Conservation (phyloP, 2,888 invertebrate genomes). For the Chorisops tibialis region DNA sequence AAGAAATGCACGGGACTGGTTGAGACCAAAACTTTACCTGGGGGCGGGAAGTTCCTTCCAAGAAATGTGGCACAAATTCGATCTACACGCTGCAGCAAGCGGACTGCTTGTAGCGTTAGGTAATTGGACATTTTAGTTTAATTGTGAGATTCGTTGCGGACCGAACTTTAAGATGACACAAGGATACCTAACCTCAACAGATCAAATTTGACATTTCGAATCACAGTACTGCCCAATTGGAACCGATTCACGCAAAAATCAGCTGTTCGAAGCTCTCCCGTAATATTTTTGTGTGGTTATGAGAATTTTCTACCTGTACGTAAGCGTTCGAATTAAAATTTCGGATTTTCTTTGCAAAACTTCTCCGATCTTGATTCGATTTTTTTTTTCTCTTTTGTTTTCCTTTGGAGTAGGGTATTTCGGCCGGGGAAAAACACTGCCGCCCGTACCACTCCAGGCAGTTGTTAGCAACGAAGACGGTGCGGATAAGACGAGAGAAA, state of each 20-base stretch:
- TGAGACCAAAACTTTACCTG: constrained; percentile 3
- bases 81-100: constrained; percentile 11
- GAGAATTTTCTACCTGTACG: too few relatives aligned
- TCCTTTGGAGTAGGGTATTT: background rate
- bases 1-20: too few relatives aligned
- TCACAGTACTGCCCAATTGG: constrained; percentile 1
- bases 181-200: background rate
- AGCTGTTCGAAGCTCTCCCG: constrained; percentile 18
- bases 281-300: too few relatives aligned
- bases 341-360: constrained; percentile 11
- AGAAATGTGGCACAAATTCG: background rate
- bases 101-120: constrained; percentile 3
- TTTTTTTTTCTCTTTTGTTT: too few relatives aligned
- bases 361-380: too few relatives aligned
- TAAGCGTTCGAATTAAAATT: background rate
- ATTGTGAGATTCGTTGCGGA: background rate
- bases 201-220: background rate
- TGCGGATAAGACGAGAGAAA: background rate
- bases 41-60: constrained; percentile 9
- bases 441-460: background rate
- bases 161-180: background rate
- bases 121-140: constrained; percentile 8
- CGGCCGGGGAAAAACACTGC: too few relatives aligned
- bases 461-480: background rate
- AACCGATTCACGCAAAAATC: background rate